A percentile compares a stretch with the other conserved stretches of the same genome.
These are phyloP conservation scores for Lagodon rhomboides DNA, from an alignment of 2,797 vertebrate genomes.

Conservation along the genomic window DNA sequence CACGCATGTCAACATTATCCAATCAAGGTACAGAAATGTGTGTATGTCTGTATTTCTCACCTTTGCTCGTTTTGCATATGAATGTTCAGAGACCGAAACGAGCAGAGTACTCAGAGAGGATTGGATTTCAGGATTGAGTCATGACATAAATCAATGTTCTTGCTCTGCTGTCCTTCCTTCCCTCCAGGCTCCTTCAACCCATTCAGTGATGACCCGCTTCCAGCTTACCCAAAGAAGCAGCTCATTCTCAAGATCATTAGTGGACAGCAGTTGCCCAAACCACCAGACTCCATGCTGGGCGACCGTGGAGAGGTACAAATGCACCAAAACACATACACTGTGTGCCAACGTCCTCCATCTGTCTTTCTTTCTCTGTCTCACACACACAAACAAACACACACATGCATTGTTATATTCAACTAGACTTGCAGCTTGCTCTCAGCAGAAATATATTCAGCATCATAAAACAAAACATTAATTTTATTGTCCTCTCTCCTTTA, in stretches of 20 bases:
- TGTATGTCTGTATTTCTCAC: neutral
- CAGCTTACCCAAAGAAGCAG: conserved; percentile 97
- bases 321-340: conserved; percentile 26
- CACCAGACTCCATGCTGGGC: conserved; percentile 97
- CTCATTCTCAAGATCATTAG: conserved; percentile 98
- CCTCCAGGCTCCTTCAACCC: conserved; percentile 94
- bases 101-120: conserved; percentile 6
- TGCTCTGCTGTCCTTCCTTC: conserved; percentile 41
- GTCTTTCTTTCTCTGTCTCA: conserved; percentile 14
- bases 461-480: conserved; percentile 21
- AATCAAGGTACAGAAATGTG: neutral
- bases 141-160: conserved; percentile 60
- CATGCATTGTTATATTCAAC: neutral
- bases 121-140: conserved; percentile 25
- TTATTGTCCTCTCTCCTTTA: conserved; percentile 24
- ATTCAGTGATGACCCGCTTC: conserved; percentile 94
- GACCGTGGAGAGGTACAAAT: conserved; percentile 94
- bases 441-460: neutral
- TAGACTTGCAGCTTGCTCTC: conserved; percentile 21
- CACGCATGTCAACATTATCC: neutral
- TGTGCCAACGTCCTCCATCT: conserved; percentile 42
- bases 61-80: neutral
- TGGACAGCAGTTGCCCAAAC: conserved; percentile 97
- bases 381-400: neutral
- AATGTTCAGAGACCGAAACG: neutral